Evolutionary conservation across 2,888 invertebrate genomes (phyloP), one percentile per base, ranked within the genome.

Genomic region (Drosophila acutilabella): DNA sequence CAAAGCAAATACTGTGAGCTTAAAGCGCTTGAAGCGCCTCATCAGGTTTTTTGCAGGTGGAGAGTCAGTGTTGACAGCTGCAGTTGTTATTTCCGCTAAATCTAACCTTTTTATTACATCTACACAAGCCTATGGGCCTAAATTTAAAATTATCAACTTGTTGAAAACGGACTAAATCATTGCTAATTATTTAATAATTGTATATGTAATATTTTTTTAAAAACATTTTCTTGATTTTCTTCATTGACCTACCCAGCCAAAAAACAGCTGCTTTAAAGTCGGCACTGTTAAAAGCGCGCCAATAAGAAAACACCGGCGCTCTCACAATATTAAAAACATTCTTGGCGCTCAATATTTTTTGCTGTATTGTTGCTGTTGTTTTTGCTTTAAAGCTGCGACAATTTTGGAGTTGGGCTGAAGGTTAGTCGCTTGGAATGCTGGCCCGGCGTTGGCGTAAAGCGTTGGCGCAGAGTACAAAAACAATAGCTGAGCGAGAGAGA

Each of bases 371-470:
- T 64, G 38, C 44, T 71, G 54, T 42, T 60, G 16, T 51, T 60
- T 36, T 38, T 30, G 13, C 36, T 30, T 45, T 51, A 44, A 47
- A 41, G 57, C 56, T 71, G 74, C 66, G 83, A 81, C 80, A 86
- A 71, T 86, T 72, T 81, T 68, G 76, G 72, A 86, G 81, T 66
- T 87, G 79, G 67, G 59, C 75, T 81, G 81, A 81, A 81, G 81
- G 81, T 81, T 81, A 81, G 81, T 74, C 75, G 86, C 67, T 82
- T 77, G 86, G 81, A 81, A 81, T 81, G 83, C 57, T 86, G 80
- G 74, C 74, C 71, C 36, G 80, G 83, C 78, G 86, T 80, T 80
- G 79, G 79, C 80, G 79, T 73, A 44, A 44, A 64, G 74, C 73
- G 78, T 75, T 78, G 74, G 73, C 74, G 77, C 71, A 56, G 42